Percentiles rank a stretch among this genome's conserved stretches.
These are phyloP conservation scores for Gobius niger DNA, from an alignment of 2,113 vertebrate genomes.

Conservation along the genomic window DNA sequence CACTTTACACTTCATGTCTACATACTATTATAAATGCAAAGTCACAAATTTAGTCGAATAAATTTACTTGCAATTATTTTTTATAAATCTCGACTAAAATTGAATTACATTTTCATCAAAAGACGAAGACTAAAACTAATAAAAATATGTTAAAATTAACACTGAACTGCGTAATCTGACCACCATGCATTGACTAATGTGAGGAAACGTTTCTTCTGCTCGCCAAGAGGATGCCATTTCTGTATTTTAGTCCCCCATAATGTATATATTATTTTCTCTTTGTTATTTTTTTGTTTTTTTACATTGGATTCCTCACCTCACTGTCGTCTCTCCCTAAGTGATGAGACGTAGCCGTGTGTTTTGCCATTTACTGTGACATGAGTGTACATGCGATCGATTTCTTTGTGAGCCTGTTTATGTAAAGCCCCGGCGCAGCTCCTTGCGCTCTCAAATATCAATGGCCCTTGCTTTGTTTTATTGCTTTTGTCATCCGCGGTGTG, in stretches of 20 bases:
- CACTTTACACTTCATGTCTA: too few relatives aligned
- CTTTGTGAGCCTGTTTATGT: constrained; percentile 77
- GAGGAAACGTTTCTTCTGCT: neutral
- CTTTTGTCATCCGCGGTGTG: constrained; percentile 51
- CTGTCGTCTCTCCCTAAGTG: constrained; percentile 49
- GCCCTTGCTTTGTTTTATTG: constrained; percentile 71
- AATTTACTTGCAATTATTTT: too few relatives aligned
- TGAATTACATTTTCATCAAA: too few relatives aligned
- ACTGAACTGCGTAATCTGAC: too few relatives aligned
- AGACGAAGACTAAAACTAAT: too few relatives aligned
- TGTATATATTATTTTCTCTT: too few relatives aligned
- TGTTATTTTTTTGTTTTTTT: too few relatives aligned
- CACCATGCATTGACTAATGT: neutral
- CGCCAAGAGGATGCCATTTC: neutral
- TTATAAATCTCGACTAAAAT: too few relatives aligned
- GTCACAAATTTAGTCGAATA: too few relatives aligned
- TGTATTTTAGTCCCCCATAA: neutral
- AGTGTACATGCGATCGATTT: constrained; percentile 72
- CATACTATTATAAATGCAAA: too few relatives aligned
- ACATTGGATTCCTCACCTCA: constrained; percentile 8
- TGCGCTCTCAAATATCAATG: constrained; percentile 66
- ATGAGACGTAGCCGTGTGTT: constrained; percentile 61
- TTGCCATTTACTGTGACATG: constrained; percentile 67
- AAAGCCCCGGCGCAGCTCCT: constrained; percentile 68
- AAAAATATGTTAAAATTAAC: too few relatives aligned